Evolutionary conservation across 64 coral and sea anemone genomes (phyloP).

Genomic region (Montipora capricornis): DNA sequence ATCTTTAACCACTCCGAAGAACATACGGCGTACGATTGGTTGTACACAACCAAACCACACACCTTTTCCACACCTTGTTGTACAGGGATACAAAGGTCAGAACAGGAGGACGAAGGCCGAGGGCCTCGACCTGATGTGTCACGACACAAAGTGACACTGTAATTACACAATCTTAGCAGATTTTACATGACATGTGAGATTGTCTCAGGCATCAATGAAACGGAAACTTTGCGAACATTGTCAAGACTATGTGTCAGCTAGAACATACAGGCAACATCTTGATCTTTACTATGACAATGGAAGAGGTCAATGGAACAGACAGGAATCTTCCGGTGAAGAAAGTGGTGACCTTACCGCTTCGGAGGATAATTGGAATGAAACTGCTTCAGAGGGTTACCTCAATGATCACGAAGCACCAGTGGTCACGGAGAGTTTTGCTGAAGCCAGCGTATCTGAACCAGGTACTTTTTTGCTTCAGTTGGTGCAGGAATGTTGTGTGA

Average conservation of each 20-base stretch:
- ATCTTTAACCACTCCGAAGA: not conserved
- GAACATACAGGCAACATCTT: conserved; percentile 75
- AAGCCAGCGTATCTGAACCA: not conserved
- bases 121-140: not conserved
- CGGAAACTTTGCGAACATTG: conserved; percentile 73
- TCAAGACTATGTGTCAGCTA: too few species aligned
- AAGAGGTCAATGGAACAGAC: conserved; percentile 41
- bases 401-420: not conserved
- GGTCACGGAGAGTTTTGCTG: not conserved
- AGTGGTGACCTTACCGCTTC: not conserved
- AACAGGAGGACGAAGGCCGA: not conserved
- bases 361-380: not conserved
- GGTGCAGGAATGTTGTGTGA: too few species aligned
- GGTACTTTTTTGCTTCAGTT: not conserved
- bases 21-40: not conserved
- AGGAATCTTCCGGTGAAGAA: conserved; percentile 77
- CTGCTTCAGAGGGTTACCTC: too few species aligned
- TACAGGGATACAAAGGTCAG: not conserved
- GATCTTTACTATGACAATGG: conserved; percentile 73
- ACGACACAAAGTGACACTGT: too few species aligned
- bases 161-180: too few species aligned
- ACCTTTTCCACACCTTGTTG: not conserved
- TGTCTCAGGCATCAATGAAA: conserved; percentile 29
- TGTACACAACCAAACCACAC: not conserved
- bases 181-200: too few species aligned